phyloP scores from a whole-genome alignment of 2,888 invertebrate genomes.

The Melipona beecheii region DNA sequence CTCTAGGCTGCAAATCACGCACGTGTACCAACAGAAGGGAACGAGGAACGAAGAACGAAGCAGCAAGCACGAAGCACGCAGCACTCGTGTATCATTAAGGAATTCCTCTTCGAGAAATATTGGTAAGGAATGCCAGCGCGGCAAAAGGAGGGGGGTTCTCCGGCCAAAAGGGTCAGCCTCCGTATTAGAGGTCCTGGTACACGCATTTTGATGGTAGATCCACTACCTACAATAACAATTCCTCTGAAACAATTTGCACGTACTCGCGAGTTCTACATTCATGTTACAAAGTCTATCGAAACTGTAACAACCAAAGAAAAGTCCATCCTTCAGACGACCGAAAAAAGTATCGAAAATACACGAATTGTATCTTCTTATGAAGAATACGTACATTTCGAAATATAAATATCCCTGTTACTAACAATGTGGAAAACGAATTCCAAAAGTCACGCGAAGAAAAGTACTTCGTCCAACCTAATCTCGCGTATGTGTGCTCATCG shows the following conservation, averaged over 20 bases:
- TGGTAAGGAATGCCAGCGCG: conserved; percentile 51
- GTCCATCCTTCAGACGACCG: conserved; percentile 11
- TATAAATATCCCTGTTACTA: neutral
- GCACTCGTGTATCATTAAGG: conserved; percentile 54
- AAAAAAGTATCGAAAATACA: too few relatives aligned
- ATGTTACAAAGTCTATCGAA: conserved; percentile 40
- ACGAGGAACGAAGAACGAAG: neutral
- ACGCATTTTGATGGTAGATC: conserved; percentile 51
- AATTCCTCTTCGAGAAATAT: conserved; percentile 49
- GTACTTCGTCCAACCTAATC: neutral
- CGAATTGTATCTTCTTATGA: too few relatives aligned
- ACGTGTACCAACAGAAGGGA: conserved; percentile 22
- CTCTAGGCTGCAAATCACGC: conserved; percentile 28
- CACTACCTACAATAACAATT: conserved; percentile 58
- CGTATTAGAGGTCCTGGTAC: conserved; percentile 44
- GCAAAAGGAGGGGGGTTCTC: conserved; percentile 23
- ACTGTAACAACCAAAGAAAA: conserved; percentile 21
- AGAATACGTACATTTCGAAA: neutral
- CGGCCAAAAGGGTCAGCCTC: conserved; percentile 39
- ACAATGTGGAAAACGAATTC: neutral
- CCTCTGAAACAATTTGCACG: conserved; percentile 13
- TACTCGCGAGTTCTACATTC: neutral
- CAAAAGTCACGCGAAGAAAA: too few relatives aligned
- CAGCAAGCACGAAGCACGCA: conserved; percentile 22
- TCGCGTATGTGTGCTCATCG: neutral